Evolutionary conservation across 1,140 invertebrate genomes (phyloP).

Genomic region (Calliphora vicina): DNA sequence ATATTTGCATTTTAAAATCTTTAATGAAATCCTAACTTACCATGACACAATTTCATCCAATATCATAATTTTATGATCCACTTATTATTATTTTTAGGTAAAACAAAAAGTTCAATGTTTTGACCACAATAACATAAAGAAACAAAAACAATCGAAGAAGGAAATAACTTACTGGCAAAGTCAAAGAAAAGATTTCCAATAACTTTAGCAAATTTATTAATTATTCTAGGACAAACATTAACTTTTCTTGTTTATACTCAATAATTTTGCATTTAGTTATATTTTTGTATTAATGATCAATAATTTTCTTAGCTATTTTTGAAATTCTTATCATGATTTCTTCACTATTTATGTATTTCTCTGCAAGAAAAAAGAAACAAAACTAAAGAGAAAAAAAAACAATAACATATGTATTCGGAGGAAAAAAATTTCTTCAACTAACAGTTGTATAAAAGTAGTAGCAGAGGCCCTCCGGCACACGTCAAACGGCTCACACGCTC

Average conservation of each 20-base stretch:
- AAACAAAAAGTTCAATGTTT: conserved; percentile 5
- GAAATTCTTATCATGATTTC: not conserved
- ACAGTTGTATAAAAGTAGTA: too few species aligned
- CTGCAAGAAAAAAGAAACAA: conserved; percentile 5
- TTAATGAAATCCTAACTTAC: conserved; percentile 44
- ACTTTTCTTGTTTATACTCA: not conserved
- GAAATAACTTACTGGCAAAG: not conserved
- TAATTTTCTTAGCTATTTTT: not conserved
- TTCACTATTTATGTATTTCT: not conserved
- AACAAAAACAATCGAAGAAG: not conserved
- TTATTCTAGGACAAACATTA: not conserved
- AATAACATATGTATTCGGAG: not conserved
- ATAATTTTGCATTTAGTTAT: not conserved
- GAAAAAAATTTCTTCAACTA: too few species aligned
- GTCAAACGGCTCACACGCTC: too few species aligned
- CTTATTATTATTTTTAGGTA: not conserved
- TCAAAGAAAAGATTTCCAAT: not conserved
- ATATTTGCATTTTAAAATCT: not conserved
- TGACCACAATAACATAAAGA: not conserved
- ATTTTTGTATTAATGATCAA: not conserved
- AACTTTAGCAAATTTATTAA: not conserved
- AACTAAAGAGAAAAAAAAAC: not conserved
- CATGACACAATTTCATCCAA: conserved; percentile 63
- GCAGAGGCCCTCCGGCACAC: too few species aligned
- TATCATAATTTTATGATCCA: conserved; percentile 52